Conservation (phyloP, 2,113 vertebrate genomes). For the Thamnophis sirtalis region DNA sequence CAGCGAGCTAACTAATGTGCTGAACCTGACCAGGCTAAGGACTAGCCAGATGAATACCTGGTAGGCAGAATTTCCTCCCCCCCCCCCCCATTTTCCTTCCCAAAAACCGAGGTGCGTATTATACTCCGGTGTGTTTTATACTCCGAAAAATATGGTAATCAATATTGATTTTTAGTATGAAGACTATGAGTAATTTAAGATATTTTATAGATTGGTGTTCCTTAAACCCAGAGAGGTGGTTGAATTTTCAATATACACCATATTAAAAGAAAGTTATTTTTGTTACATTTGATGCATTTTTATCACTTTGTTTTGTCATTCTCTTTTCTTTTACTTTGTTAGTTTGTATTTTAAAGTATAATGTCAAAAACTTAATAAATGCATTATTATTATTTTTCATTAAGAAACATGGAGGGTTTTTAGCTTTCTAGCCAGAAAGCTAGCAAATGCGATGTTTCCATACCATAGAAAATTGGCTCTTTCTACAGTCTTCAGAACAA, state of each 20-base stretch:
- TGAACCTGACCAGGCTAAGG: too few relatives aligned
- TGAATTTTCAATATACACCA: neutral
- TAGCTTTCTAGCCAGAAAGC: neutral
- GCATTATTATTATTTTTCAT: neutral
- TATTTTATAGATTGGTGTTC: neutral
- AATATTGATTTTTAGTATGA: neutral
- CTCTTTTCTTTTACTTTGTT: neutral
- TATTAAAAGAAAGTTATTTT: neutral
- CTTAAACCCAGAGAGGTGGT: neutral
- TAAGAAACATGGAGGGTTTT: neutral
- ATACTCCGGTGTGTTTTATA: too few relatives aligned
- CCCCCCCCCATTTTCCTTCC: too few relatives aligned
- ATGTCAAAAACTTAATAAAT: neutral
- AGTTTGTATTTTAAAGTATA: neutral
- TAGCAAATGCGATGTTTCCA: neutral
- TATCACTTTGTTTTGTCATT: neutral
- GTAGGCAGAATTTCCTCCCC: too few relatives aligned
- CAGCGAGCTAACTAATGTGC: too few relatives aligned
- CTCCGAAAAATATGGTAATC: neutral
- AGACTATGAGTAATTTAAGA: neutral
- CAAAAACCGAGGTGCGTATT: too few relatives aligned
- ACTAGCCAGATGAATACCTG: too few relatives aligned
- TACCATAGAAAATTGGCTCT: neutral
- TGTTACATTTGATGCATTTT: neutral
- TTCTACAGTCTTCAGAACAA: neutral